A percentile compares a stretch with the other conserved stretches of the same genome.
These are phyloP conservation scores for Artemia sinica DNA, from an alignment of 2,888 invertebrate species.

Conservation along the genomic window DNA sequence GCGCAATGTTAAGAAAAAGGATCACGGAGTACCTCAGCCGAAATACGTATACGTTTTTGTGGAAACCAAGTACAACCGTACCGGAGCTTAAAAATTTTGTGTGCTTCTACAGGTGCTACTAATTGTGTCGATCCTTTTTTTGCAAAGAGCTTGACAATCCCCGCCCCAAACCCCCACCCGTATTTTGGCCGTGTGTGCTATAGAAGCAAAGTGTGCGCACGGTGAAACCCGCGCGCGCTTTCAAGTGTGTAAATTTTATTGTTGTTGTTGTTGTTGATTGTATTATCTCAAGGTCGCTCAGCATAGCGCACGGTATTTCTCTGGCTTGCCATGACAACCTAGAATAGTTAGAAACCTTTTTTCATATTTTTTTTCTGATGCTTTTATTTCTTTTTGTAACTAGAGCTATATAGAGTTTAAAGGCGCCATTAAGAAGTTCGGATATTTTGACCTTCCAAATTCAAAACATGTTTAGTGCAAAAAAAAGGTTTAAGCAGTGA, in stretches of 20 bases:
- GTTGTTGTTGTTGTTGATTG: conserved; percentile 13
- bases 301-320: background rate
- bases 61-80: conserved; percentile 13
- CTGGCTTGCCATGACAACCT: conserved; percentile 7
- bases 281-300: conserved; percentile 11
- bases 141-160: conserved; percentile 14
- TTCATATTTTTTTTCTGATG: too few relatives aligned
- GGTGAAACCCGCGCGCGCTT: conserved; percentile 3
- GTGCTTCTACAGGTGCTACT: background rate
- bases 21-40: conserved; percentile 14
- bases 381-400: too few relatives aligned
- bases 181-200: background rate
- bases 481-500: too few relatives aligned
- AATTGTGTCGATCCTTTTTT: conserved; percentile 6
- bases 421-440: too few relatives aligned
- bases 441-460: too few relatives aligned
- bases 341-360: too few relatives aligned
- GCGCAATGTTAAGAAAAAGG: background rate
- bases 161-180: background rate
- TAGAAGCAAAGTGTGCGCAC: background rate
- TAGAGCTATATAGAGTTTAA: too few relatives aligned
- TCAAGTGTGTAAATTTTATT: conserved; percentile 8
- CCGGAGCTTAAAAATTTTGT: conserved; percentile 13
- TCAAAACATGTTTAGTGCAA: too few relatives aligned
- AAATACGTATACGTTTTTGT: conserved; percentile 14